A percentile compares a stretch with the other conserved stretches of the same genome.
Evolutionary conservation across 2,888 invertebrate genomes (phyloP).

Genomic region (Amiota communis): DNA sequence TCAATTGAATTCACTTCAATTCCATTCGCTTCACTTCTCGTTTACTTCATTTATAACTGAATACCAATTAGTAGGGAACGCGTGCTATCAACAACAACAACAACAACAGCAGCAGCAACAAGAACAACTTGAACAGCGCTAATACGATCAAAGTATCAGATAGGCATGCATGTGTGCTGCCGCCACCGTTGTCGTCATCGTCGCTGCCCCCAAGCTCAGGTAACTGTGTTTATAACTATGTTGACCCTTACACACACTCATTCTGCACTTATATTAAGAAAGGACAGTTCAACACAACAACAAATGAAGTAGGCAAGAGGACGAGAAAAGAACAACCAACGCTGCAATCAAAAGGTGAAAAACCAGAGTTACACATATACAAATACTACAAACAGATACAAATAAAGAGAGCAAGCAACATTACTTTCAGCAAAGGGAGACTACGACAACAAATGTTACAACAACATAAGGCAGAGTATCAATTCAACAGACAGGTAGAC

Average conservation of each 20-base stretch:
- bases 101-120: slow-evolving; percentile 39
- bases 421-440: slow-evolving; percentile 35
- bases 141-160: slow-evolving; percentile 58
- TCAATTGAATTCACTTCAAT: slow-evolving; percentile 32
- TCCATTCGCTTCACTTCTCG: background rate
- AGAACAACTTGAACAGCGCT: slow-evolving; percentile 38
- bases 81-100: slow-evolving; percentile 65
- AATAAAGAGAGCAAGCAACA: slow-evolving; percentile 11
- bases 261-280: slow-evolving; percentile 36
- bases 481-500: slow-evolving; percentile 41
- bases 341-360: slow-evolving; percentile 65
- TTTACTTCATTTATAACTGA: slow-evolving; percentile 49
- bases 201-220: background rate
- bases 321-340: slow-evolving; percentile 59
- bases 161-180: slow-evolving; percentile 41
- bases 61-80: slow-evolving; percentile 71
- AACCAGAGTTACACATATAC: slow-evolving; percentile 62
- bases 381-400: slow-evolving; percentile 33
- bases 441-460: slow-evolving; percentile 45
- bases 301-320: slow-evolving; percentile 46
- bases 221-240: slow-evolving; percentile 53
- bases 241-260: slow-evolving; percentile 59
- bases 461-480: slow-evolving; percentile 41
- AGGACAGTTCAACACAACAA: slow-evolving; percentile 37
- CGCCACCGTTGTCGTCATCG: background rate